Base-by-base conservation (phyloP, 1,140 invertebrate species). In the Maniola jurtina region DNA sequence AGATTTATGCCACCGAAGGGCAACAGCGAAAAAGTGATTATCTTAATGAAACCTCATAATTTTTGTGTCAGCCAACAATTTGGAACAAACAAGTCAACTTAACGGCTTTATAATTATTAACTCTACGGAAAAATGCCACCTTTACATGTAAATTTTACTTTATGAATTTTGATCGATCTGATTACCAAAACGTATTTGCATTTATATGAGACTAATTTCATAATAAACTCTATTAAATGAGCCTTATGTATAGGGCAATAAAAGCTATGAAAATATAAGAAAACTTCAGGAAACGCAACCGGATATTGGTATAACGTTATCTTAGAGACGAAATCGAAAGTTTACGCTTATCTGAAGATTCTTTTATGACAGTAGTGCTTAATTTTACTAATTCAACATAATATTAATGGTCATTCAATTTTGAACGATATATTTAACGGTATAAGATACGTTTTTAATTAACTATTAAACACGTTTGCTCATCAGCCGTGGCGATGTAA, bases 351-450 rank as follows among this genome's bases (percentile, higher is more conserved):
- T 70, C 58, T 34, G 33, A 64, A 59, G 47, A 64, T 71, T 67
- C 47, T 25, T 67, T 63, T 57, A 67, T 67, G 65, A 67, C 64
- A 71, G 64, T 25, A 34, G 54, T 61, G 50, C 58, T 71, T 70
- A 71, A 63, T 59, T 57, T 62, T 61, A 52, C 60, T 38, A 59
- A 59, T 54, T 45, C 48, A 42, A 54, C 36, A 52, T 25, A 61
- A 61, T 61, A 40, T n/a, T 42, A 13, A 33, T 8, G 11, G 0
- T n/a, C 38, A 38, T 54, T 10, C 10, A 35, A 68, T 16, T 60
- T 33, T 36, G 11, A 60, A 40, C 36, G 13, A n/a, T 59, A 65
- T 65, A 1, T 35, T 13, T 10, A 52, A 11, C 6, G 0, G 0
- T 6, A 15, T 65, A 52, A 38, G 38, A n/a, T 54, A 33, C 5